Percentiles rank a stretch among this genome's conserved stretches.
These are phyloP conservation scores for Brachymystax lenok DNA, from an alignment of 2,797 vertebrate species.

Conservation along the genomic window DNA sequence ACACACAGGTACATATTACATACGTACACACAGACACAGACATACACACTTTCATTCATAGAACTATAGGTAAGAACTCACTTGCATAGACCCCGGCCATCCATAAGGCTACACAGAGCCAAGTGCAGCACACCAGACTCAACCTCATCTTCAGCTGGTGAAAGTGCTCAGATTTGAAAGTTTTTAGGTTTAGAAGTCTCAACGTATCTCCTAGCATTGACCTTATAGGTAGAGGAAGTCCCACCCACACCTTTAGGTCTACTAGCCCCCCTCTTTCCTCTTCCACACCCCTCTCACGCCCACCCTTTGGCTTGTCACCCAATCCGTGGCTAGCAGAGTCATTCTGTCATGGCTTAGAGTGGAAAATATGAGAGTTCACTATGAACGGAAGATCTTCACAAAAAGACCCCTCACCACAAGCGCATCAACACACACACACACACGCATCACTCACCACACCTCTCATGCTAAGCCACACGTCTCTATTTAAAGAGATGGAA, in stretches of 20 bases:
- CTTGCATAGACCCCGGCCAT: slow-evolving; percentile 37
- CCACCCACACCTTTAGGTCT: neutral
- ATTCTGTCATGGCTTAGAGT: neutral
- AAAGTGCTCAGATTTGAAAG: neutral
- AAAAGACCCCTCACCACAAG: slow-evolving; percentile 30
- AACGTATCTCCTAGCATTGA: neutral
- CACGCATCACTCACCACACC: neutral
- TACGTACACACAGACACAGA: neutral
- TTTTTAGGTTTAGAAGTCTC: neutral
- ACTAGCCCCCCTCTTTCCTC: neutral
- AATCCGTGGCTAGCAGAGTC: neutral
- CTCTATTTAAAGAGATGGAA: neutral
- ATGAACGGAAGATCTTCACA: slow-evolving; percentile 6
- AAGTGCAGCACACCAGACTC: slow-evolving; percentile 11
- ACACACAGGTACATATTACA: neutral
- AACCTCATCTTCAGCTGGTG: slow-evolving; percentile 44
- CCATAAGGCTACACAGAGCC: slow-evolving; percentile 49
- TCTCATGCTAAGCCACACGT: slow-evolving; percentile 6
- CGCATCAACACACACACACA: neutral
- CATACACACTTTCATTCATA: neutral
- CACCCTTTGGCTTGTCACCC: neutral
- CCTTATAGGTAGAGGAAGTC: slow-evolving; percentile 30
- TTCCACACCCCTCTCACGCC: neutral
- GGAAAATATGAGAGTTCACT: slow-evolving; percentile 52
- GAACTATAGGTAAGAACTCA: slow-evolving; percentile 42